Evolutionary conservation across 2,888 invertebrate species (phyloP), one percentile per base, ranked within the genome.

Genomic region (Erannis defoliaria): DNA sequence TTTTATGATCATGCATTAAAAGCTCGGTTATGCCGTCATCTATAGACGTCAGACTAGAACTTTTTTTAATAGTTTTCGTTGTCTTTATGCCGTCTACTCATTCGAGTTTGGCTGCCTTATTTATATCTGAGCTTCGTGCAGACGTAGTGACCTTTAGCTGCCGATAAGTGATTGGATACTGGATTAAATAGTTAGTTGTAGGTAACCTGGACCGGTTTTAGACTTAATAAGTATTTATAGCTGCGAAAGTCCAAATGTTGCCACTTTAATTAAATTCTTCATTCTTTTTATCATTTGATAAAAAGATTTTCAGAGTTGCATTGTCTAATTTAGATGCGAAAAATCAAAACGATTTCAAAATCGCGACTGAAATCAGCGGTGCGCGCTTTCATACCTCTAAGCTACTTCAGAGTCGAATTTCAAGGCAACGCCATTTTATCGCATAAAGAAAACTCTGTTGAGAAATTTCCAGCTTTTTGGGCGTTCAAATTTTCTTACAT

Each of bases 71-170:
- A n/a, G n/a, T n/a, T n/a, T n/a, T n/a, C n/a, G n/a, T n/a, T n/a
- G n/a, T n/a, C n/a, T n/a, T n/a, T n/a, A n/a, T n/a, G n/a, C n/a
- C n/a, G n/a, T n/a, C n/a, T n/a, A n/a, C n/a, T n/a, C n/a, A n/a
- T n/a, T n/a, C n/a, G n/a, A n/a, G n/a, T n/a, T n/a, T n/a, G n/a
- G n/a, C n/a, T n/a, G n/a, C n/a, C n/a, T n/a, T n/a, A n/a, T n/a
- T n/a, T n/a, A n/a, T n/a, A n/a, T n/a, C n/a, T n/a, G n/a, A n/a
- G n/a, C 45, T 29, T 45, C 45, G 21, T 21, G 56, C 26, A 49
- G 57, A 53, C 55, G 62, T 46, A 45, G 58, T 55, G 54, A 58
- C 60, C 49, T 60, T 64, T 64, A 42, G 37, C 31, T n/a, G 49
- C 12, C 29, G 23, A 29, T 53, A 19, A 43, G 37, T 48, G 48